phyloP scores from a whole-genome alignment of 2,113 vertebrate genomes.

The Centrocercus urophasianus region DNA sequence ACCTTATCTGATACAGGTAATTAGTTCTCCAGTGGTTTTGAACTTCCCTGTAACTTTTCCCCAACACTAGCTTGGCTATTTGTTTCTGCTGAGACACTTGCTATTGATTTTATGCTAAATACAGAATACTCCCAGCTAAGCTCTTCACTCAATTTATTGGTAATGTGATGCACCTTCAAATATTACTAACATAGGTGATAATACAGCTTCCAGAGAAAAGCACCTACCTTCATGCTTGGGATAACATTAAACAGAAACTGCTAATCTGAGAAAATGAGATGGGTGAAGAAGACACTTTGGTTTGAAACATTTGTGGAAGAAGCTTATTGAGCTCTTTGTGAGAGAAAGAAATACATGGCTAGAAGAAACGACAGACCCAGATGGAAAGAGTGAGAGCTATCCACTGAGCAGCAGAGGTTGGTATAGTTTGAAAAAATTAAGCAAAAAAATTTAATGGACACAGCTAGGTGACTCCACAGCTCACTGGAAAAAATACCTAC shows the following conservation, averaged over 20 bases:
- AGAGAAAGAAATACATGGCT: background rate
- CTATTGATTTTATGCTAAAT: background rate
- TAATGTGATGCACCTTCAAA: background rate
- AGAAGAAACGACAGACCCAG: background rate
- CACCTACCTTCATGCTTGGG: background rate
- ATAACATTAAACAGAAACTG: background rate
- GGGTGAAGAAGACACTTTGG: background rate
- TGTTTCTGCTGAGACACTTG: background rate
- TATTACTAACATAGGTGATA: background rate
- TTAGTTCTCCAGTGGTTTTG: background rate
- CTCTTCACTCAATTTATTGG: background rate
- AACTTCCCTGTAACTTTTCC: background rate
- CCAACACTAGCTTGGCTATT: background rate
- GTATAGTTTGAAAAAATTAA: background rate
- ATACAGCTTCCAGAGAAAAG: background rate
- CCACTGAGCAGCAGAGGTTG: background rate
- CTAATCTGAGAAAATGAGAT: conserved; percentile 2
- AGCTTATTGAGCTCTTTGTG: background rate
- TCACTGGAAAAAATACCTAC: background rate
- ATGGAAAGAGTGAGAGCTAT: background rate
- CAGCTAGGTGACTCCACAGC: background rate
- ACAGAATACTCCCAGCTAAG: background rate
- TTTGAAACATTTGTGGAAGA: background rate
- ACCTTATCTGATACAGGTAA: background rate
- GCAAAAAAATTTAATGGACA: background rate